Evolutionary conservation across 2,797 vertebrate genomes (phyloP).

Genomic region (Molossus molossus): DNA sequence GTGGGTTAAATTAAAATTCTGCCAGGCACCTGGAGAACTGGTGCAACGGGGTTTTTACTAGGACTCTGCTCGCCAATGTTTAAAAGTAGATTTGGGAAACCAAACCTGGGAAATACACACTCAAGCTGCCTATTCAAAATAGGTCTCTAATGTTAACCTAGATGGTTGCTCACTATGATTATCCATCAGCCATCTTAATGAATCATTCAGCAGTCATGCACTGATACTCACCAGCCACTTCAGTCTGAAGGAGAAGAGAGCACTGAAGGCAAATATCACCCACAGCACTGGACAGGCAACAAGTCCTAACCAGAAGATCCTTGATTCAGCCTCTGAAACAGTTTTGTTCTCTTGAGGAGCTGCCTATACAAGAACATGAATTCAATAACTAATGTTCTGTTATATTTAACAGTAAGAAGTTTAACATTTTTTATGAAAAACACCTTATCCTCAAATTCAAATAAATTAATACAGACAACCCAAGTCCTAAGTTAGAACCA

Average conservation of each 20-base stretch:
- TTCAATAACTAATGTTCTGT: conserved; percentile 16
- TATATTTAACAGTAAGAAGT: conserved; percentile 31
- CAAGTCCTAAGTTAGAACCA: background rate
- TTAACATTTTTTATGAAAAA: conserved; percentile 49
- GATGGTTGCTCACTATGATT: background rate
- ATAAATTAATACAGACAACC: conserved; percentile 49
- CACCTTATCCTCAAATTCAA: conserved; percentile 45
- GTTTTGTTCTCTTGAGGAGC: conserved; percentile 85
- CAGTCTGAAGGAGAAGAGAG: conserved; percentile 95
- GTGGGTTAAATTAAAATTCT: background rate
- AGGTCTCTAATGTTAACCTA: background rate
- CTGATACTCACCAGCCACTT: conserved; percentile 97
- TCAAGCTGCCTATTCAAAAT: background rate
- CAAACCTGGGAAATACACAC: background rate
- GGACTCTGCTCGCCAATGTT: background rate
- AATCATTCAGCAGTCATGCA: too few species aligned
- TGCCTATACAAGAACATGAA: conserved; percentile 87
- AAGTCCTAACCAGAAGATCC: conserved; percentile 97
- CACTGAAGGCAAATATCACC: conserved; percentile 96
- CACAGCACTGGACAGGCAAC: conserved; percentile 95
- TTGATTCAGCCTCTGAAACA: conserved; percentile 93
- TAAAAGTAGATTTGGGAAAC: background rate
- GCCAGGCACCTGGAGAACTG: background rate
- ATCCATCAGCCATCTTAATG: background rate
- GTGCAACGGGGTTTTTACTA: background rate